A percentile compares a stretch with the other conserved stretches of the same genome.
These are phyloP conservation scores for Melipona beecheii DNA, from an alignment of 2,888 invertebrate genomes.

Conservation along the genomic window DNA sequence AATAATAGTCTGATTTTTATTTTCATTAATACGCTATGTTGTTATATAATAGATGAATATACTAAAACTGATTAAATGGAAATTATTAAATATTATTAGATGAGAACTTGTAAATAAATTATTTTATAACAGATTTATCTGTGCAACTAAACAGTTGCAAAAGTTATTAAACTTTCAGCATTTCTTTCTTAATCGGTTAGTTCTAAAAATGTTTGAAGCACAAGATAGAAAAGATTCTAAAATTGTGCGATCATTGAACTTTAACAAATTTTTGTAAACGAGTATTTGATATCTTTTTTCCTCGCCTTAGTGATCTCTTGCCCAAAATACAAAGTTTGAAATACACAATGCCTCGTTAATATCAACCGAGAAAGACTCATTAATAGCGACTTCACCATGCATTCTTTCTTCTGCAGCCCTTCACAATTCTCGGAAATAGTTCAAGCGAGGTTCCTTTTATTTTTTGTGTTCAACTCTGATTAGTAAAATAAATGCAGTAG, in stretches of 20 bases:
- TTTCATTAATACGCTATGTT: background rate
- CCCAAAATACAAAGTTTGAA: background rate
- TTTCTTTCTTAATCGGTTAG: background rate
- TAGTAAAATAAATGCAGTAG: background rate
- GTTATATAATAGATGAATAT: background rate
- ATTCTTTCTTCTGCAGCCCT: background rate
- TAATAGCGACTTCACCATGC: background rate
- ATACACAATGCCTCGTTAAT: background rate
- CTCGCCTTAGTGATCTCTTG: background rate
- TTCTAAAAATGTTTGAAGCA: background rate
- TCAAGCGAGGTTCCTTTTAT: background rate
- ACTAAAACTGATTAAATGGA: background rate
- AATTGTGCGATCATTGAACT: no score
- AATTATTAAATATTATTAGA: background rate
- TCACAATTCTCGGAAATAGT: background rate
- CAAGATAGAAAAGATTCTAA: background rate
- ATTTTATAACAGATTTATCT: background rate
- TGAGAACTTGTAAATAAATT: background rate
- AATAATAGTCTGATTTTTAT: constrained; percentile 1
- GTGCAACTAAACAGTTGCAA: background rate
- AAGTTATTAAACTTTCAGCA: background rate
- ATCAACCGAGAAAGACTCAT: background rate
- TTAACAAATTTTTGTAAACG: no score
- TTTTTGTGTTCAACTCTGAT: background rate
- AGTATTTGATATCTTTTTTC: background rate